These are phyloP conservation scores for Solenopsis fugax DNA, from an alignment of 1,140 invertebrate species.

Conservation along the genomic window DNA sequence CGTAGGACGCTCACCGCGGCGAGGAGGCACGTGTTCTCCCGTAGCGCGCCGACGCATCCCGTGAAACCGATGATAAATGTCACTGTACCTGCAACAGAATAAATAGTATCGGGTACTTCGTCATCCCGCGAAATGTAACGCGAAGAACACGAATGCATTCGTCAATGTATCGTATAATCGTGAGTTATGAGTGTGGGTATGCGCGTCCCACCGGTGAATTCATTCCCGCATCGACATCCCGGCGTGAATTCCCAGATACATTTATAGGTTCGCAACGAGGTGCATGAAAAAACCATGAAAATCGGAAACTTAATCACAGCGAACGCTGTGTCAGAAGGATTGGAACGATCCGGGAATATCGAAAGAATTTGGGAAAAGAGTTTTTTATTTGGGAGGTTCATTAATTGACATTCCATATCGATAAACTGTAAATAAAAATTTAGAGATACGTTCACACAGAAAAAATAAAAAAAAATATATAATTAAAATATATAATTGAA, in stretches of 20 bases:
- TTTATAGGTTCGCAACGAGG: slow-evolving; percentile 14
- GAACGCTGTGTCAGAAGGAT: slow-evolving; percentile 5
- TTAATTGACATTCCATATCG: neutral
- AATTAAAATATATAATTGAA: neutral
- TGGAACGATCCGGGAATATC: slow-evolving; percentile 9
- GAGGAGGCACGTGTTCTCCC: slow-evolving; percentile 95
- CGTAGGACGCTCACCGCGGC: slow-evolving; percentile 91
- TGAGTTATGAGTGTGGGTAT: slow-evolving; percentile 41
- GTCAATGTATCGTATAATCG: slow-evolving; percentile 60
- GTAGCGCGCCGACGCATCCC: slow-evolving; percentile 98
- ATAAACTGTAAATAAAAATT: slow-evolving; percentile 28
- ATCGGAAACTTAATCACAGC: slow-evolving; percentile 1
- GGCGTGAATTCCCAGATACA: slow-evolving; percentile 27
- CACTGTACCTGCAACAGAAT: slow-evolving; percentile 90
- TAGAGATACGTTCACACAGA: neutral
- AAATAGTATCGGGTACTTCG: slow-evolving; percentile 63
- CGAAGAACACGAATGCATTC: slow-evolving; percentile 45
- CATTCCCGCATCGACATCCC: slow-evolving; percentile 49
- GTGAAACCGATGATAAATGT: slow-evolving; percentile 98
- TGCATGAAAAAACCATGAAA: slow-evolving; percentile 28
- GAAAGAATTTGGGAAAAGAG: neutral
- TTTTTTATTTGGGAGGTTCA: slow-evolving; percentile 9
- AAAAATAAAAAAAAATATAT: neutral
- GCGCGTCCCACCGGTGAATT: slow-evolving; percentile 44
- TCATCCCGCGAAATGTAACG: slow-evolving; percentile 38